These are phyloP conservation scores for Lasioglossum zephyrum DNA, from an alignment of 2,888 invertebrate species.

Conservation along the genomic window DNA sequence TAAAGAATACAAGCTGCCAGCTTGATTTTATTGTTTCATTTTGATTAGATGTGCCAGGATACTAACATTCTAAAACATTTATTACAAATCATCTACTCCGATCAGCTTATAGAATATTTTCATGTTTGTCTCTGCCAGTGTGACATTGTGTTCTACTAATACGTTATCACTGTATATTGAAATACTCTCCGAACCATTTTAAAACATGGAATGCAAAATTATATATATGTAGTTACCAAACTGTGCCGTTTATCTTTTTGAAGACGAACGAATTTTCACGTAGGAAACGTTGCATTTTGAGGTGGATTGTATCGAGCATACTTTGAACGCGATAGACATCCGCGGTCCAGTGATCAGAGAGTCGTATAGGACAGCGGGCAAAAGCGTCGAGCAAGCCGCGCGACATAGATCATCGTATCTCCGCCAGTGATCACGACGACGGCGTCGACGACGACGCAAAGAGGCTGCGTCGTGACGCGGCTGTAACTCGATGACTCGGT, in stretches of 20 bases:
- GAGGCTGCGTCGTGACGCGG: constrained; percentile 50
- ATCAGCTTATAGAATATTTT: constrained; percentile 28
- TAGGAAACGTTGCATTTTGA: neutral
- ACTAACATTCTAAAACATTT: neutral
- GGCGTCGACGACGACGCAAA: constrained; percentile 57
- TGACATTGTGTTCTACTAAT: constrained; percentile 58
- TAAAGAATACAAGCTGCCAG: too few species aligned
- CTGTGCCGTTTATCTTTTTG: too few species aligned
- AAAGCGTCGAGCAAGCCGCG: constrained; percentile 71
- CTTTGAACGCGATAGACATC: neutral
- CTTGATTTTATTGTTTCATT: too few species aligned
- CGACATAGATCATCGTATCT: constrained; percentile 78
- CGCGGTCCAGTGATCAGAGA: constrained; percentile 22
- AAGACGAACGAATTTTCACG: neutral
- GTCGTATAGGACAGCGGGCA: constrained; percentile 47
- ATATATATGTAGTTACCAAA: too few species aligned
- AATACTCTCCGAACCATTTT: neutral
- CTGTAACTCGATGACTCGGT: constrained; percentile 53
- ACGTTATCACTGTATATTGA: constrained; percentile 17
- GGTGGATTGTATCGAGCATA: neutral
- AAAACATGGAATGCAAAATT: neutral
- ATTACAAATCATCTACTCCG: constrained; percentile 26
- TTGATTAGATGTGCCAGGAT: too few species aligned
- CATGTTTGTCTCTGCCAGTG: constrained; percentile 68
- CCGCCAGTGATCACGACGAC: constrained; percentile 56